phyloP scores from a whole-genome alignment of 2,888 invertebrate genomes.

The Drosophila cracens region DNA sequence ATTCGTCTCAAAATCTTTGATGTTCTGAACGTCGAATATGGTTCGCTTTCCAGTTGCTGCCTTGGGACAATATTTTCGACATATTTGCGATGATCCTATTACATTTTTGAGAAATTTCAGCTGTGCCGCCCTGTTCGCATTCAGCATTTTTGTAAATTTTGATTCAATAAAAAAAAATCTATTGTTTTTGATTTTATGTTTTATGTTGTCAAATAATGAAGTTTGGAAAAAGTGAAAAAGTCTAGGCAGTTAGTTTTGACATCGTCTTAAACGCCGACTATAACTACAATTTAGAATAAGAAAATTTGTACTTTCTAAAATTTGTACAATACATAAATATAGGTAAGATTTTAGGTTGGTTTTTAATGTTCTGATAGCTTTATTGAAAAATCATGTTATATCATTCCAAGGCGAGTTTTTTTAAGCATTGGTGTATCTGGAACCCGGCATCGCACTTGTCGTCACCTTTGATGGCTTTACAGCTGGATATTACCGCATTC shows the following conservation, averaged over 20 bases:
- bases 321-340: not conserved
- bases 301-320: not conserved
- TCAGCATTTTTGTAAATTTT: conserved; percentile 30
- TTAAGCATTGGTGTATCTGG: conserved; percentile 57
- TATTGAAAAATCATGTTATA: conserved; percentile 7
- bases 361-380: conserved; percentile 3
- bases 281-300: not conserved
- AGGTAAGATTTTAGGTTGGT: not conserved
- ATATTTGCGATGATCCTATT: not conserved
- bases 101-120: conserved; percentile 17
- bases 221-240: not conserved
- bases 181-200: not conserved
- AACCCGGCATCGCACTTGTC: conserved; percentile 69
- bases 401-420: conserved; percentile 14
- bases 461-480: conserved; percentile 46
- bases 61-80: not conserved
- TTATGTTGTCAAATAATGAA: not conserved
- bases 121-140: not conserved
- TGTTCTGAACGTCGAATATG: conserved; percentile 94
- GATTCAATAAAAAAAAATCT: not conserved
- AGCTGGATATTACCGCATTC: conserved; percentile 45
- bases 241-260: not conserved
- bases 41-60: conserved; percentile 58
- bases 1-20: conserved; percentile 93
- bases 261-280: not conserved